phyloP scores from a whole-genome alignment of 2,888 invertebrate species.

The Thysanoteuthis rhombus region DNA sequence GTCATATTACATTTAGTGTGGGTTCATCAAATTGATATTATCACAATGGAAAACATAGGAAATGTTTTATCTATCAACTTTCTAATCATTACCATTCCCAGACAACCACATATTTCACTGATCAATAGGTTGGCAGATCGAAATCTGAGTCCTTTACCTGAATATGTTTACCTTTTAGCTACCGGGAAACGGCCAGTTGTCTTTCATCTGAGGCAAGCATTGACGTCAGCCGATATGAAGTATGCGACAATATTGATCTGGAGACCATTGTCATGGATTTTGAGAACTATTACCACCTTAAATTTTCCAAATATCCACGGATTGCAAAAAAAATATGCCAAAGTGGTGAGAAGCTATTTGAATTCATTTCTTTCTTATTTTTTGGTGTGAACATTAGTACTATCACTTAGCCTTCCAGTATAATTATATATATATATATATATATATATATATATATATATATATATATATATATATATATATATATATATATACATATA shows the following conservation, averaged over 20 bases:
- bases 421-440: not conserved
- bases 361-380: not conserved
- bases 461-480: conserved; percentile 13
- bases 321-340: conserved; percentile 74
- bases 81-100: not conserved
- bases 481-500: not conserved
- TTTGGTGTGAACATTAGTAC: not conserved
- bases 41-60: no score
- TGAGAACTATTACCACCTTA: conserved; percentile 83
- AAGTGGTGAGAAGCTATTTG: conserved; percentile 52
- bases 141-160: not conserved
- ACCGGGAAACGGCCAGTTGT: conserved; percentile 74
- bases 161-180: conserved; percentile 65
- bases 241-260: conserved; percentile 92
- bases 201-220: conserved; percentile 80
- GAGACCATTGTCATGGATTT: conserved; percentile 89
- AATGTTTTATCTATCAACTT: not conserved
- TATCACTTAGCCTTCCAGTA: not conserved
- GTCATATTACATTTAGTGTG: no score
- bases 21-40: no score
- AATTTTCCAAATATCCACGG: conserved; percentile 87
- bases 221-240: conserved; percentile 71
- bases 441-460: not conserved
- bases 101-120: not conserved
- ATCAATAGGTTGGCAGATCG: not conserved